Base-by-base conservation (phyloP, 2,888 invertebrate genomes). In the Hirtodrosophila cameraria region DNA sequence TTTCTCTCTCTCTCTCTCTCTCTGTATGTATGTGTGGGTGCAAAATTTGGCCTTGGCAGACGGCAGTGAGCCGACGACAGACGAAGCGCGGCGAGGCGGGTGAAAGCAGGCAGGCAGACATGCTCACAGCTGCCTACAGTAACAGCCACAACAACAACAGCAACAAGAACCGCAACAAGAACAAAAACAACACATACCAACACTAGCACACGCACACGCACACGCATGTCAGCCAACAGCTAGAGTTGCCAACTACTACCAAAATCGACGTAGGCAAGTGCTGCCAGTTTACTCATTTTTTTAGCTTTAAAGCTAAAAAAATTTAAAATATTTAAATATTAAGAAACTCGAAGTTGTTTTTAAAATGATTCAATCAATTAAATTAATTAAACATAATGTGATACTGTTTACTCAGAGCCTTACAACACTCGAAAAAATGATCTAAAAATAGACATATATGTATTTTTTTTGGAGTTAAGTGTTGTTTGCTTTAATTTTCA, bases 31-130 rank as follows among this genome's bases (percentile, higher is more conserved):
- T 61, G 35, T 74, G 64, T 68, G 84, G 78, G 79, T 61, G 64
- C 54, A 48, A 61, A 81, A 85, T 86, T 78, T 84, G 87, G 86
- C 87, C 87, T 87, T 84, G 83, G 83, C 86, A 85, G 85, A 78
- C 54, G 59, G 43, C 59, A 68, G 50, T 38, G 58, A 61, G 67
- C 48, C 61, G 86, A 59, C 83, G 79, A 78, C 75, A 75, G 67
- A 1, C 23, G n/a, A n/a, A n/a, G n/a, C n/a, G n/a, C n/a, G 28
- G n/a, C 48, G 12, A 39, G 41, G 42, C 9, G 31, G 43, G 13
- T 25, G 25, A 46, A n/a, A 31, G 23, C 58, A 35, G 48, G 52
- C 46, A 77, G 60, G 72, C 86, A 85, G 86, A 85, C 86, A 85
- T 66, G 60, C 81, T 70, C 76, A 69, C 66, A 69, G 66, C 63